A percentile compares a stretch with the other conserved stretches of the same genome.
Evolutionary conservation across 2,888 invertebrate genomes (phyloP).

Genomic region (Meiosimyza platycephala): DNA sequence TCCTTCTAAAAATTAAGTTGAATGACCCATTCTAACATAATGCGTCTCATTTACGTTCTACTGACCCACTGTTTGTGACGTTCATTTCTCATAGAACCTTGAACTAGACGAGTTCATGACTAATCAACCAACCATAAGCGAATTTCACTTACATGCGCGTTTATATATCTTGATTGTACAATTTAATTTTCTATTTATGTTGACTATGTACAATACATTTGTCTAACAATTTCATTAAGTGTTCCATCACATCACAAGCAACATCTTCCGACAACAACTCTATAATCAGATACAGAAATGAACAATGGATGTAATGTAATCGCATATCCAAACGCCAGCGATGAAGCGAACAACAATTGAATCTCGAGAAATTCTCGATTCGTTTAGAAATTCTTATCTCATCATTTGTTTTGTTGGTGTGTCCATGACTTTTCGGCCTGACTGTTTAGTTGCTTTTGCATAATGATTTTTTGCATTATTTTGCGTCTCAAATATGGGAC

Average conservation of each 20-base stretch:
- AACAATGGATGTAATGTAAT: too few relatives aligned
- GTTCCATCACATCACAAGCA: background rate
- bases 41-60: too few relatives aligned
- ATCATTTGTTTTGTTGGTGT: slow-evolving; percentile 35
- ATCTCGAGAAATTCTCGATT: slow-evolving; percentile 18
- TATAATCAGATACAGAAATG: slow-evolving; percentile 35
- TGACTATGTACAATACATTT: too few relatives aligned
- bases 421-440: slow-evolving; percentile 44
- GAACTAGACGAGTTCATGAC: too few relatives aligned
- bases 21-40: too few relatives aligned
- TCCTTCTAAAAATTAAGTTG: background rate
- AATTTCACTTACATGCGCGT: too few relatives aligned
- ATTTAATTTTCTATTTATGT: too few relatives aligned
- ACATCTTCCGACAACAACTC: slow-evolving; percentile 35
- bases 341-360: slow-evolving; percentile 10
- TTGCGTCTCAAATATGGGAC: slow-evolving; percentile 33
- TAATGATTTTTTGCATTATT: slow-evolving; percentile 19
- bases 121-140: too few relatives aligned
- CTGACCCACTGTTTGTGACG: too few relatives aligned
- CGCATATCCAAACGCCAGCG: background rate
- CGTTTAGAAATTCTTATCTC: slow-evolving; percentile 39
- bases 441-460: slow-evolving; percentile 18
- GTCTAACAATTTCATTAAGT: background rate
- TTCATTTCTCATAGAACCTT: too few relatives aligned
- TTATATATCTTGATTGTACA: too few relatives aligned